These are phyloP conservation scores for Lucinisca nassula DNA, from an alignment of 2,888 invertebrate species.

Conservation along the genomic window DNA sequence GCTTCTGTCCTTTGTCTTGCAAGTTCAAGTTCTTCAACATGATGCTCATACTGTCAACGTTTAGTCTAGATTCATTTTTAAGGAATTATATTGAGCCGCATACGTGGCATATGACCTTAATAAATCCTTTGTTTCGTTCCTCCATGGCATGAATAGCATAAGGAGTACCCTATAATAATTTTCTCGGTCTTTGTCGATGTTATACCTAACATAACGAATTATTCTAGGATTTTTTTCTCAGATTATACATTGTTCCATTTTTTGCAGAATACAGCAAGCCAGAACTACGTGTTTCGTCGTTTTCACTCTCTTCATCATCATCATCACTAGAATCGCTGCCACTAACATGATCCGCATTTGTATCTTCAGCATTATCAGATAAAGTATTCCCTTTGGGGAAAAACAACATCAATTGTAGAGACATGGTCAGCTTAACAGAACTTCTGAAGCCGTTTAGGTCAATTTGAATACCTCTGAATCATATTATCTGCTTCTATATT, in stretches of 20 bases:
- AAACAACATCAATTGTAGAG: too few species aligned
- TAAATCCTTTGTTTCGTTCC: background rate
- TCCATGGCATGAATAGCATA: constrained; percentile 32
- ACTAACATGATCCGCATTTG: too few species aligned
- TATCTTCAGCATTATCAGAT: too few species aligned
- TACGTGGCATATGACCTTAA: background rate
- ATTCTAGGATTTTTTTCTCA: constrained; percentile 1
- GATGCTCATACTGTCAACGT: constrained; percentile 39
- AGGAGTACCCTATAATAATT: constrained; percentile 31
- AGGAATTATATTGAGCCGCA: constrained; percentile 1
- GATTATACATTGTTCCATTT: too few species aligned
- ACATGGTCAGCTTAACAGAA: too few species aligned
- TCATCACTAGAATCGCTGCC: too few species aligned
- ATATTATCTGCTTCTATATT: too few species aligned
- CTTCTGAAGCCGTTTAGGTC: too few species aligned
- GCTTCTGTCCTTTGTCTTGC: too few species aligned
- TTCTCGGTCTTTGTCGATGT: constrained; percentile 17
- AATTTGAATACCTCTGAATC: too few species aligned
- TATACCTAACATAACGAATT: constrained; percentile 37
- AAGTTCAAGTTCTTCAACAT: constrained; percentile 12
- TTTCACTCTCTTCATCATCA: constrained; percentile 1
- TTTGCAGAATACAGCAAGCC: too few species aligned
- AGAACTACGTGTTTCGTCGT: constrained; percentile 11
- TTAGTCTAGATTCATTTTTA: constrained; percentile 17
- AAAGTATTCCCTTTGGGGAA: too few species aligned